These are phyloP conservation scores for Lithobates sylvaticus DNA, from an alignment of 2,797 vertebrate genomes.

Conservation along the genomic window DNA sequence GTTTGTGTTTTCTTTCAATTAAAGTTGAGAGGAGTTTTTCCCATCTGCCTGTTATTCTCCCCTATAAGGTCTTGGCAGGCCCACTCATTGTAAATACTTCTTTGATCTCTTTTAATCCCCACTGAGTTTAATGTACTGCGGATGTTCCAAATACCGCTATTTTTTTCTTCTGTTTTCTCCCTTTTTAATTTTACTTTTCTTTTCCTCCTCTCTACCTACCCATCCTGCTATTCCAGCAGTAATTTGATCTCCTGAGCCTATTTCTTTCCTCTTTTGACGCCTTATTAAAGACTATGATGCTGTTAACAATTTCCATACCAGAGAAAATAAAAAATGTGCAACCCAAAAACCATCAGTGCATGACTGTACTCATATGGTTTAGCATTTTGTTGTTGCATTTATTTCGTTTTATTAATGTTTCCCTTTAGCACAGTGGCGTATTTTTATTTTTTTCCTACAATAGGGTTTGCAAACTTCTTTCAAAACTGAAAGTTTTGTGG, in stretches of 20 bases:
- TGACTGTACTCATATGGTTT: too few species aligned
- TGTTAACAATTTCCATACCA: background rate
- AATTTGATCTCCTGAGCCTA: conserved; percentile 74
- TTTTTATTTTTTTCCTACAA: too few species aligned
- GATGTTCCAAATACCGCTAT: conserved; percentile 67
- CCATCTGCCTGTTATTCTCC: background rate
- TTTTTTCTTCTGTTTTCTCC: conserved; percentile 68
- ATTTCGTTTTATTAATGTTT: too few species aligned
- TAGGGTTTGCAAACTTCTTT: too few species aligned
- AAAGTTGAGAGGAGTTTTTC: too few species aligned
- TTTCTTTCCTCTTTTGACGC: conserved; percentile 75
- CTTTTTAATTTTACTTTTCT: conserved; percentile 34
- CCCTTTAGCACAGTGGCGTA: too few species aligned
- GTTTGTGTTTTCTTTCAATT: too few species aligned
- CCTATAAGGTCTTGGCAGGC: conserved; percentile 9
- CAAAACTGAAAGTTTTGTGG: too few species aligned
- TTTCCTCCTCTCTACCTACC: conserved; percentile 65
- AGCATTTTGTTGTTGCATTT: too few species aligned
- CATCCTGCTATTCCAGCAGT: conserved; percentile 69
- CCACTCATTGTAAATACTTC: conserved; percentile 39
- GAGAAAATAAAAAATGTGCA: background rate
- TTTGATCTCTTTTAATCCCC: conserved; percentile 65
- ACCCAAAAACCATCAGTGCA: too few species aligned
- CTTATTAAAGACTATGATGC: conserved; percentile 69
- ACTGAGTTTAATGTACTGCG: conserved; percentile 65